These are phyloP conservation scores for Equus quagga DNA, from an alignment of 2,113 vertebrate genomes.

Conservation along the genomic window DNA sequence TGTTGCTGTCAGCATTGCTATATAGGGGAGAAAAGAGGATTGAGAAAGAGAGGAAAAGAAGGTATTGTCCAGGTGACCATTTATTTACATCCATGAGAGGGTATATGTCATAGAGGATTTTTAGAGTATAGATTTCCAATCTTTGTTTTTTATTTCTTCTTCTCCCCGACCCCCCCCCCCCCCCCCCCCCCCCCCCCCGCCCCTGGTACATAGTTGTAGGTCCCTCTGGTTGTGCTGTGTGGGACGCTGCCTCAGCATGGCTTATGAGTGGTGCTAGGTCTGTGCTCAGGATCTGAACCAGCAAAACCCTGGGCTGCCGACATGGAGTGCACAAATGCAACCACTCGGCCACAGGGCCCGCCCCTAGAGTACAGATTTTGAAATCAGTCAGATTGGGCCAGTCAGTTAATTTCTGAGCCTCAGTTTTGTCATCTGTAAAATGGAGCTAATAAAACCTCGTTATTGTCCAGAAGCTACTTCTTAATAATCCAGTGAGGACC, in stretches of 20 bases:
- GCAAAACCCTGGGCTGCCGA: no score
- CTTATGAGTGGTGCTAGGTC: no score
- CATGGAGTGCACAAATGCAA: no score
- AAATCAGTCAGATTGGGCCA: background rate
- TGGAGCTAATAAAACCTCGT: background rate
- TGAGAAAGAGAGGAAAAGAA: background rate
- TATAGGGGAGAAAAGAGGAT: background rate
- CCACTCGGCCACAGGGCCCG: no score
- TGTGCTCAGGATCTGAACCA: no score
- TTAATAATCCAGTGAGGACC: background rate
- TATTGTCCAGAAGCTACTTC: background rate
- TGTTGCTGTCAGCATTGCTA: background rate
- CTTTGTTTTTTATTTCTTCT: no score
- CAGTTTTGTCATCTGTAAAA: slow-evolving; percentile 4
- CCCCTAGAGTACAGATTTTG: background rate
- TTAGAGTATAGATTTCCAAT: background rate
- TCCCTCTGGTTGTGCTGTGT: no score
- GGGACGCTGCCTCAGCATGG: no score
- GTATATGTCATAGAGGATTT: background rate
- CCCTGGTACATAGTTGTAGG: no score
- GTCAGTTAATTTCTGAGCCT: background rate
- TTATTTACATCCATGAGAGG: background rate
- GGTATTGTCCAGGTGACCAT: background rate
- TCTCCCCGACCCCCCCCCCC: no score
- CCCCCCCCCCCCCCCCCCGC: no score